Evolutionary conservation across 2,797 vertebrate species (phyloP), one percentile per base, ranked within the genome.

Genomic region (Myripristis murdjan): DNA sequence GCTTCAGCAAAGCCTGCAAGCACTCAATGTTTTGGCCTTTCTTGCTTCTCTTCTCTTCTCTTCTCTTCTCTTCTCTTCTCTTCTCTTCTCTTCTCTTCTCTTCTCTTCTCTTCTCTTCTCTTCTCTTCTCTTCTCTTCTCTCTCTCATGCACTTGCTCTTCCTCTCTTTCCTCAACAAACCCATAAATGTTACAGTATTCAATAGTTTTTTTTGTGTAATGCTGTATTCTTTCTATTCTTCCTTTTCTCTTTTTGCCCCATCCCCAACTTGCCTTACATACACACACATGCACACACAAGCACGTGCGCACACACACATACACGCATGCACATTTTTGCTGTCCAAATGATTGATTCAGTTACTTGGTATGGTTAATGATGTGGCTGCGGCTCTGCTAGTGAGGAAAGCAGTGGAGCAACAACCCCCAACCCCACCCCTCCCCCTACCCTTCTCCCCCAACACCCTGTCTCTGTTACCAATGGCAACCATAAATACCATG

Each of bases 401-500:
- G 70, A 81, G 59, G 75, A 61, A 65, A 46, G 54, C 85, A 84
- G 71, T 48, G n/a, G 49, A 82, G 73, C 51, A 41, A 75, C 73
- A 31, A 78, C 78, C 68, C 48, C 71, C 64, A 73, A 60, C 55
- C 46, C 31, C 68, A 75, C 48, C 60, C 58, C 47, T 47, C 75
- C 18, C 55, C 73, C 44, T n/a, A n/a, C n/a, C n/a, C n/a, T n/a
- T n/a, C n/a, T n/a, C 48, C 57, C 22, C 33, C 35, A 10, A 47
- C 52, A 52, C 33, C 26, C 66, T 57, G 31, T 72, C 61, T 70
- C 82, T 62, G 90, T 93, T 89, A 87, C 93, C 91, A 83, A 82
- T 92, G 75, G 91, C 91, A 95, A 95, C 92, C 78, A 79, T 71
- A 86, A 86, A 90, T 82, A 79, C 76, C 72, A 75, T 74, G 75